Conservation (phyloP, 2,797 vertebrate species). For the Chloroceryle amazona region DNA sequence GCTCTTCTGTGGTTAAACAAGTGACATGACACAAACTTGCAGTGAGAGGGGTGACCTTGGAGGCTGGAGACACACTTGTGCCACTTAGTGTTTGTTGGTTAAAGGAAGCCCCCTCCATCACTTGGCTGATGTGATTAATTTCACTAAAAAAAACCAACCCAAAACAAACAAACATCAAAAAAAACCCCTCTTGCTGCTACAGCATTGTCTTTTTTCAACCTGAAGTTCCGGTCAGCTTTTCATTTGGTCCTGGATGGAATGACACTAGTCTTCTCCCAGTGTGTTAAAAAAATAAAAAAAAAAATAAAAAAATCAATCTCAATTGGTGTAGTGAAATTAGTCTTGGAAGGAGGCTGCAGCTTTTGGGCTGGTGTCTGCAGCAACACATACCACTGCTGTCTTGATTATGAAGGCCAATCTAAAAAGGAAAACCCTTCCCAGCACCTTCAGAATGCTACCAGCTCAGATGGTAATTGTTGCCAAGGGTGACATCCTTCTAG, state of each 20-base stretch:
- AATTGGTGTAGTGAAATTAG: not conserved
- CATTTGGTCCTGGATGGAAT: not conserved
- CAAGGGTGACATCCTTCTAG: not conserved
- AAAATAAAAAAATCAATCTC: not conserved
- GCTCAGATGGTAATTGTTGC: not conserved
- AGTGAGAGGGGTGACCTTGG: rapidly evolving
- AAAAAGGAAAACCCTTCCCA: not conserved
- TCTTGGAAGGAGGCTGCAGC: not conserved
- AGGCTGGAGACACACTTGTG: rapidly evolving
- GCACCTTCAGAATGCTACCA: not conserved
- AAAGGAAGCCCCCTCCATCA: not conserved
- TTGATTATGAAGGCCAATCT: not conserved
- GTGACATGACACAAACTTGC: not conserved
- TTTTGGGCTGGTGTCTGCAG: not conserved
- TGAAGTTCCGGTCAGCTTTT: not conserved
- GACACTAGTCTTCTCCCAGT: not conserved
- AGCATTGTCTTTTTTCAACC: not conserved
- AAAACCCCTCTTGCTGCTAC: not conserved
- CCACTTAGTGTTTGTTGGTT: not conserved
- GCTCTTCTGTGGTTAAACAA: not conserved
- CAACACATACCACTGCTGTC: not conserved
- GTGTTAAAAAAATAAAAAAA: not conserved
- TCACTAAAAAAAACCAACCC: not conserved
- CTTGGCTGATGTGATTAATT: not conserved
- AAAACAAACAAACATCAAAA: not conserved